Evolutionary conservation across 92 coral and sea anemone species (phyloP).

Genomic region (Porites rus): DNA sequence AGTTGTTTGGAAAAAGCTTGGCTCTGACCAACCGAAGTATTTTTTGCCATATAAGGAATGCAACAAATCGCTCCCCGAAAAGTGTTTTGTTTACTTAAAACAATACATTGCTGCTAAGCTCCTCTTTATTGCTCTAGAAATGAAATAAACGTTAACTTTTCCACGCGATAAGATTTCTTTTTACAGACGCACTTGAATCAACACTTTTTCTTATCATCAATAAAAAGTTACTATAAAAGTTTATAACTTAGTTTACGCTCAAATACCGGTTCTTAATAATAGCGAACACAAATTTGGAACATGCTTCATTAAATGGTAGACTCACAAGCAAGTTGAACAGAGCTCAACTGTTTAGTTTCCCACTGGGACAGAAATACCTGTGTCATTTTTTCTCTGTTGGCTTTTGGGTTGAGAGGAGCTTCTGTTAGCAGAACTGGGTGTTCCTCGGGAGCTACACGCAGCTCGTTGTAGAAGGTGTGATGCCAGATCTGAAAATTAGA

Average conservation of each 20-base stretch:
- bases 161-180: background rate
- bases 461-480: slow-evolving; percentile 88
- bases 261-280: too few relatives aligned
- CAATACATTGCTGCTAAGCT: background rate
- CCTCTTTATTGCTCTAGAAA: background rate
- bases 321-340: too few relatives aligned
- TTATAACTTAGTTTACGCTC: too few relatives aligned
- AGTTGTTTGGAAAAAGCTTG: slow-evolving; percentile 7
- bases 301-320: too few relatives aligned
- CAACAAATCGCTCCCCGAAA: background rate
- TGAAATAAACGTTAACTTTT: background rate
- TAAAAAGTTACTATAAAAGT: too few relatives aligned
- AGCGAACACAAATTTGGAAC: too few relatives aligned
- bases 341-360: background rate
- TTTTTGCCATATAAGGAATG: slow-evolving; percentile 34
- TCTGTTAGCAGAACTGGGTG: slow-evolving; percentile 95
- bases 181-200: too few relatives aligned
- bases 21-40: slow-evolving; percentile 24
- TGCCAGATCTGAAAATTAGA: slow-evolving; percentile 84
- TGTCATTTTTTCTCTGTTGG: slow-evolving; percentile 96
- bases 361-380: slow-evolving; percentile 54
- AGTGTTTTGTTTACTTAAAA: background rate
- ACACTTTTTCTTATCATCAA: too few relatives aligned
- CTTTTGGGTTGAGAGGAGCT: slow-evolving; percentile 96
- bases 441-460: slow-evolving; percentile 93